phyloP scores from a whole-genome alignment of 2,888 invertebrate species.

The Bellardia bayeri region DNA sequence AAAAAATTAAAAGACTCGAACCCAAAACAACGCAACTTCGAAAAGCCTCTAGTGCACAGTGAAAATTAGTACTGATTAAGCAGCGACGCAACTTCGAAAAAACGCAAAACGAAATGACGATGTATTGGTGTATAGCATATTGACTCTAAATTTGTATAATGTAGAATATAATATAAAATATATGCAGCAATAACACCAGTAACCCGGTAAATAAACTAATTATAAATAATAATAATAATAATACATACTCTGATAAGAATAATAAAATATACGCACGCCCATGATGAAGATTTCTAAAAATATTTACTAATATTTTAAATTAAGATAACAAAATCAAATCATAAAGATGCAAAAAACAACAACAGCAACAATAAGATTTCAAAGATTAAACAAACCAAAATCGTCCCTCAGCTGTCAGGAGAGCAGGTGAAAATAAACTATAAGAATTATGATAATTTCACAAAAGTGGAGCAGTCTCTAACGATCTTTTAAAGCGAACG shows the following conservation, averaged over 20 bases:
- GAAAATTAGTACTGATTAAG: too few species aligned
- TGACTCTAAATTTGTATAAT: neutral
- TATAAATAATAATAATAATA: neutral
- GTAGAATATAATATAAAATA: neutral
- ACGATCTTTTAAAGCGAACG: conserved; percentile 12
- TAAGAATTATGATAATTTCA: conserved; percentile 51
- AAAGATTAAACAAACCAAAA: conserved; percentile 34
- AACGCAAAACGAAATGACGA: too few species aligned
- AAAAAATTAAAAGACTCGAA: too few species aligned
- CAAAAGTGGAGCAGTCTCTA: conserved; percentile 42
- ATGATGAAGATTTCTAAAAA: conserved; percentile 19
- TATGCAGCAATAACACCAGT: neutral
- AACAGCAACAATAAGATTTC: neutral
- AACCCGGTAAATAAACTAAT: conserved; percentile 29
- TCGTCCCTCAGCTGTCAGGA: neutral
- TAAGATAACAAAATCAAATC: conserved; percentile 51
- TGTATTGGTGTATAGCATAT: neutral
- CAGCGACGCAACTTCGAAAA: too few species aligned
- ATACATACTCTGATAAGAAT: conserved; percentile 28
- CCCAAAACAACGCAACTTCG: too few species aligned
- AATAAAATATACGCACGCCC: neutral
- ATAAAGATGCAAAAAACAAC: neutral
- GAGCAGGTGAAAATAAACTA: conserved; percentile 42
- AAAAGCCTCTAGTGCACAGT: too few species aligned
- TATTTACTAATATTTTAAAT: conserved; percentile 36